A percentile compares a stretch with the other conserved stretches of the same genome.
Evolutionary conservation across 1,140 invertebrate species (phyloP).

Genomic region (Harlomillsia oculata): DNA sequence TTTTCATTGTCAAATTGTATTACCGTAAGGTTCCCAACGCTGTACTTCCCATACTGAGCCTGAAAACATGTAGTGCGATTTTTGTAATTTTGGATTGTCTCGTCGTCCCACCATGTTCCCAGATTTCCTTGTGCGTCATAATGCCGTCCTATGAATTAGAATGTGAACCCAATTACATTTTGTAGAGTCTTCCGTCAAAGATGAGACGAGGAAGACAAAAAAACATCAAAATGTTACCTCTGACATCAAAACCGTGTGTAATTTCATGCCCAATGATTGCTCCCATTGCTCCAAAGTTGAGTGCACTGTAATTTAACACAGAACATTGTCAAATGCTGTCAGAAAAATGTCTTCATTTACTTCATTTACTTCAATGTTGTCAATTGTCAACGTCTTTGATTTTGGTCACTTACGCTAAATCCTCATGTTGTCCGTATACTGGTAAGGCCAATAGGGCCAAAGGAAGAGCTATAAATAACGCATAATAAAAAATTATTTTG

Average conservation of each 20-base stretch:
- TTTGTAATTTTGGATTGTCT: conserved; percentile 10
- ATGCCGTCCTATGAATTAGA: not conserved
- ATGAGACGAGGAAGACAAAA: not conserved
- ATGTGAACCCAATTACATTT: not conserved
- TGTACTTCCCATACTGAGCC: conserved; percentile 11
- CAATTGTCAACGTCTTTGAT: no score
- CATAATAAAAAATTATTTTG: no score
- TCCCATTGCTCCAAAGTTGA: conserved; percentile 21
- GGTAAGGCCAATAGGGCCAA: conserved; percentile 60
- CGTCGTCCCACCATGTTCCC: conserved; percentile 9
- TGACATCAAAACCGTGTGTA: conserved; percentile 36
- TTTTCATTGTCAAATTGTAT: not conserved
- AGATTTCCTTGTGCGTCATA: conserved; percentile 1
- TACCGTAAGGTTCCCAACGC: conserved; percentile 1
- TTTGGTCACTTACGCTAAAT: conserved; percentile 11
- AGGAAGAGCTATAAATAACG: conserved; percentile 66
- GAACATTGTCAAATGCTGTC: not conserved
- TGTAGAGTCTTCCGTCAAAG: not conserved
- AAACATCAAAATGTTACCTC: conserved; percentile 1
- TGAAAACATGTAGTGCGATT: conserved; percentile 4
- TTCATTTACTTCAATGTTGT: no score
- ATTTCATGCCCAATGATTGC: conserved; percentile 19
- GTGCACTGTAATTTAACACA: conserved; percentile 1
- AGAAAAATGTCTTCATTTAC: not conserved
- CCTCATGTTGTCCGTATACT: no score